These are phyloP conservation scores for Anticlea derivata DNA, from an alignment of 2,888 invertebrate genomes.

Conservation along the genomic window DNA sequence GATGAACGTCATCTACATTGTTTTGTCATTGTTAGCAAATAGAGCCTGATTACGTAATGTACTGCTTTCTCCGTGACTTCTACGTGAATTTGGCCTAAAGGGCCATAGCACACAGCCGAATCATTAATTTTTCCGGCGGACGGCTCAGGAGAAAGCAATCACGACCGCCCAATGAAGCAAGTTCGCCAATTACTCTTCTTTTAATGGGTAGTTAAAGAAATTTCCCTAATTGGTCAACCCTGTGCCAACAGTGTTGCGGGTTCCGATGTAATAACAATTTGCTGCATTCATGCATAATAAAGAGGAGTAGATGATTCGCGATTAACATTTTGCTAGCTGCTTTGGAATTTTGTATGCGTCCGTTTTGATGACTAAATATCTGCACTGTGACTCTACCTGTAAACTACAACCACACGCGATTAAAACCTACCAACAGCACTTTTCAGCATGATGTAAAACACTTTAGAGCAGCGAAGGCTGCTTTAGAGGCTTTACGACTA, in stretches of 20 bases:
- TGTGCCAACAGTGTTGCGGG: constrained; percentile 51
- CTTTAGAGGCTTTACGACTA: no score
- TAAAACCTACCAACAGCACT: neutral
- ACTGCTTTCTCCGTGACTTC: neutral
- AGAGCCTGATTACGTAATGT: no score
- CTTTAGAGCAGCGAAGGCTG: no score
- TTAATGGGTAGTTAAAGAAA: constrained; percentile 69
- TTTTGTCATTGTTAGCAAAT: no score
- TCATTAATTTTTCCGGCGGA: constrained; percentile 64
- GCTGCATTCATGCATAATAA: constrained; percentile 52
- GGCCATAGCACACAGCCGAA: constrained; percentile 52
- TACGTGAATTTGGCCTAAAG: neutral
- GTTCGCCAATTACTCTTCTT: constrained; percentile 73
- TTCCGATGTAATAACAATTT: constrained; percentile 39
- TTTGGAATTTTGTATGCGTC: constrained; percentile 25
- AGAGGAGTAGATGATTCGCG: constrained; percentile 30
- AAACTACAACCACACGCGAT: neutral
- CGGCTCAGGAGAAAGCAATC: constrained; percentile 67
- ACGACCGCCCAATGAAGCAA: constrained; percentile 70
- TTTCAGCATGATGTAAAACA: no score
- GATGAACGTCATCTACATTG: no score
- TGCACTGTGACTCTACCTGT: constrained; percentile 10
- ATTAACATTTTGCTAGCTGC: constrained; percentile 31
- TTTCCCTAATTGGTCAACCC: constrained; percentile 63
- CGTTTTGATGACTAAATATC: constrained; percentile 15